Evolutionary conservation across 2,113 vertebrate genomes (phyloP), one percentile per base, ranked within the genome.

Genomic region (Empidonax traillii): DNA sequence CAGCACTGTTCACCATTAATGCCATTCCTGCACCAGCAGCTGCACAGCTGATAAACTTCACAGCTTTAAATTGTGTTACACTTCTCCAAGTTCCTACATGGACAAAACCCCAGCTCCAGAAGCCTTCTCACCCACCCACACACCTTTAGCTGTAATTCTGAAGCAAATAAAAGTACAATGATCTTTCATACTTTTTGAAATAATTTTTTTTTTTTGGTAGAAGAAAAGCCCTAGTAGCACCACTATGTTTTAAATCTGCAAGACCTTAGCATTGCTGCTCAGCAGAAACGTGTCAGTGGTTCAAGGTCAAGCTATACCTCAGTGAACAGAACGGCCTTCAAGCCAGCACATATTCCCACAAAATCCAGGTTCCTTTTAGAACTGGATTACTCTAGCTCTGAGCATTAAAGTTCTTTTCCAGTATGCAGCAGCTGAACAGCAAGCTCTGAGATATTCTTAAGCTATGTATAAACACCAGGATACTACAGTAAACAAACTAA

Each of bases 401-500:
- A 86, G 44, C 10, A 67, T 1, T 79, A 0, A 43, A 78, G 61
- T 25, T 61, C 55, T 39, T 85, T 65, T 49, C 25, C 71, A 93
- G 53, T 5, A 65, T 0, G 5, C 46, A 76, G 81, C 37, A 90
- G 62, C 35, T 69, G 28, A 95, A 59, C 11, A 76, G 75, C n/a
- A 65, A 81, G 51, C 46, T 55, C 82, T 6, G 51, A 92, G 77
- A 73, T 49, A 85, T 27, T 85, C 71, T 86, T 84, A 86, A 95
- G 35, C 79, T 35, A 41, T 43, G 49, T 47, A 83, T 84, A 94
- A 94, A 87, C 72, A 93, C 51, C 5, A 1, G 30, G 79, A 84
- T 24, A 55, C 73, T 59, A 43, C 51, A 92, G 67, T 58, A 90
- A 95, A 89, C 74, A 94, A 72, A 35, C 19, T 9, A 76, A 90